A percentile compares a stretch with the other conserved stretches of the same genome.
These are phyloP conservation scores for Microctonus aethiopoides DNA, from an alignment of 2,888 invertebrate species.

Conservation along the genomic window DNA sequence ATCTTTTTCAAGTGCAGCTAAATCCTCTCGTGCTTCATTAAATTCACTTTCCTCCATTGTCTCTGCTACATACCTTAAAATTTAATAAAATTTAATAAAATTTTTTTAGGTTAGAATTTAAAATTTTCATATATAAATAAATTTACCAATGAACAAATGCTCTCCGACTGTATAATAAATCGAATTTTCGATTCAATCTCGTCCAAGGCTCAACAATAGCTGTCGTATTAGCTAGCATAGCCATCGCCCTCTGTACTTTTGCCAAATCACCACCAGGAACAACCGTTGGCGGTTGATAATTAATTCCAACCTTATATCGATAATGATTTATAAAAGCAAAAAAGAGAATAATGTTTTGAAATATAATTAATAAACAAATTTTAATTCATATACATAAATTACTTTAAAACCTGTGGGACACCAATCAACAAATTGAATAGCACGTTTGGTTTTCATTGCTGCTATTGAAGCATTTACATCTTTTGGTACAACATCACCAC, in stretches of 20 bases:
- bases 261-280: slow-evolving; percentile 68
- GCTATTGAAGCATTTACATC: slow-evolving; percentile 73
- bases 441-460: slow-evolving; percentile 72
- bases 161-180: slow-evolving; percentile 73
- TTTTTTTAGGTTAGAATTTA: neutral
- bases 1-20: slow-evolving; percentile 84
- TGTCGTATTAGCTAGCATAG: slow-evolving; percentile 67
- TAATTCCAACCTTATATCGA: slow-evolving; percentile 63
- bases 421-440: slow-evolving; percentile 74
- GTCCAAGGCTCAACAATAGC: slow-evolving; percentile 75
- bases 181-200: slow-evolving; percentile 74
- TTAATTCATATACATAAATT: neutral
- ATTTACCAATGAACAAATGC: slow-evolving; percentile 76
- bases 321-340: neutral
- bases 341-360: too few species aligned
- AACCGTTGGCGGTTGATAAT: slow-evolving; percentile 62
- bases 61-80: slow-evolving; percentile 53
- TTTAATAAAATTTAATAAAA: neutral
- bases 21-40: slow-evolving; percentile 68
- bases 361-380: neutral
- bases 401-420: slow-evolving; percentile 73
- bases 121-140: neutral
- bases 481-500: slow-evolving; percentile 76
- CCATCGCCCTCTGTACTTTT: slow-evolving; percentile 73
- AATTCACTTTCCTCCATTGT: slow-evolving; percentile 59